Conservation (phyloP, 2,113 vertebrate genomes). For the Peucedramus taeniatus region DNA sequence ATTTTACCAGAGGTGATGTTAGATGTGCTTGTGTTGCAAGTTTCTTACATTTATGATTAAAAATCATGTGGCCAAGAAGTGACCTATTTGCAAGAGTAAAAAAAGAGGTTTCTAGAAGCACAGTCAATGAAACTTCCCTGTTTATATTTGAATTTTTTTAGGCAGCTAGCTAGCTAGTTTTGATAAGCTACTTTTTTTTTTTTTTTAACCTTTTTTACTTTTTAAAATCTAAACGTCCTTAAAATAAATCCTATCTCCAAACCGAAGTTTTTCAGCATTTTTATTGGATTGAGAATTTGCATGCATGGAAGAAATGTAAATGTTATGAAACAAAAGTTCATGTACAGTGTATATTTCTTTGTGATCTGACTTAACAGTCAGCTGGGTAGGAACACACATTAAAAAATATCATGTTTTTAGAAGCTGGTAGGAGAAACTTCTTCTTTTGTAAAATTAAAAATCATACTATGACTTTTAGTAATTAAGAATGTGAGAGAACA, state of each 20-base stretch:
- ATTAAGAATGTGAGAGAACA: not conserved
- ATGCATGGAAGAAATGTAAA: not conserved
- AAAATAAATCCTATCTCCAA: not conserved
- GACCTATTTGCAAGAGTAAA: not conserved
- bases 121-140: fast-evolving
- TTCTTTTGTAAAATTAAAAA: not conserved
- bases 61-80: not conserved
- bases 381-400: not conserved
- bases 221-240: not conserved
- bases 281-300: not conserved
- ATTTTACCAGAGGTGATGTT: not conserved
- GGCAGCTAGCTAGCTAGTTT: not conserved
- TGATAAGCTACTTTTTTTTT: not conserved
- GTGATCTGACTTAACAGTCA: not conserved
- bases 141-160: not conserved
- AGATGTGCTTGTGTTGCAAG: not conserved
- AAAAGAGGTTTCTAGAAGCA: not conserved
- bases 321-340: not conserved
- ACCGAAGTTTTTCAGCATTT: not conserved
- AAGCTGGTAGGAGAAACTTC: not conserved
- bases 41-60: not conserved
- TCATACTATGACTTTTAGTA: not conserved
- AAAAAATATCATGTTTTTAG: not conserved
- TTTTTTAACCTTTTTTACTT: not conserved
- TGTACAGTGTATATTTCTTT: not conserved